Base-by-base conservation (phyloP, 2,797 vertebrate species). In the Pangasius sanitwongsei region DNA sequence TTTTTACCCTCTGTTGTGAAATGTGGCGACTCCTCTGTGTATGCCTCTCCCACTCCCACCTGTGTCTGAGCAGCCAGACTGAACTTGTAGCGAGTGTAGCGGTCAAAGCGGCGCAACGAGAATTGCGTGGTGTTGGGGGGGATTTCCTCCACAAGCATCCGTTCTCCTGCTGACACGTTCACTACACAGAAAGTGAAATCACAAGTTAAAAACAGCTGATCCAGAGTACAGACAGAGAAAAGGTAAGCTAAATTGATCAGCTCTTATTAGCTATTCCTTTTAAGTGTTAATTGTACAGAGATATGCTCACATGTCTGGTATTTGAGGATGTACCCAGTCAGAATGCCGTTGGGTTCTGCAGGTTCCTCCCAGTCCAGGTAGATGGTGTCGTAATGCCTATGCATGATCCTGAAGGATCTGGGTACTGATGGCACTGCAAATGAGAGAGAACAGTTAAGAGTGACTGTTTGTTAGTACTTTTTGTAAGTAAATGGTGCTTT, bases 341-440 rank as follows among this genome's bases (percentile, higher is more conserved):
- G 94, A 91, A 99, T 94, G 83, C 98, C 99, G 12, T 99, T 99
- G 92, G 98, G 99, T 86, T 99, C 97, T 50, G 97, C 97, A 12
- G 98, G 98, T 78, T 96, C 94, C 6, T 97, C 97, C 99, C 99
- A 99, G 90, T 98, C 98, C 83, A 99, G 94, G 91, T 97, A 97
- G 93, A 99, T 97, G 87, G 93, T 96, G 92, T 99, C 97, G 94
- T 97, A 95, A 93, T 98, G 98, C 89, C 98, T 97, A 92, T 99
- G 98, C 90, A 97, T 97, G 92, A 99, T 97, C 92, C 98, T 95
- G 94, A 99, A 97, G 86, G 97, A 97, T 93, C 93, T 97, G 74
- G 98, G 98, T 93, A 94, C 93, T 89, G 97, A 98, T 93, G 99
- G 98, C 86, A 98, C 98, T 99, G 94, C 65, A 88, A 72, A 50